Evolutionary conservation across 1,140 invertebrate genomes (phyloP), one percentile per base, ranked within the genome.

Genomic region (Drepana arcuata): DNA sequence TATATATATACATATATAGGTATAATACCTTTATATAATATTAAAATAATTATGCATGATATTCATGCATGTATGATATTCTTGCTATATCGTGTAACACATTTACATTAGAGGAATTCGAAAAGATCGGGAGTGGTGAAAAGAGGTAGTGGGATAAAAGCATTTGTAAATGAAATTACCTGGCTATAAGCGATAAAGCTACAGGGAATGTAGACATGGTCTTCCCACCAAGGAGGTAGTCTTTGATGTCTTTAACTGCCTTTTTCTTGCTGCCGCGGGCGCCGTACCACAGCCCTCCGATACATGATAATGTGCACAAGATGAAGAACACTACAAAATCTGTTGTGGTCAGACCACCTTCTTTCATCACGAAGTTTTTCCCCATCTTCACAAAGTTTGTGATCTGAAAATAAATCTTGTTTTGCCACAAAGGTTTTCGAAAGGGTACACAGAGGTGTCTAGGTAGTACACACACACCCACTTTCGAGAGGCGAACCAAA

Each of bases 161-260:
- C n/a, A n/a, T n/a, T n/a, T n/a, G n/a, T n/a, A n/a, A n/a, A n/a
- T n/a, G n/a, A 7, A 35, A 35, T 56, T 75, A 93, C 92, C 91
- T 93, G 24, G 91, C 91, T 52, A 94, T 87, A 14, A 95, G 80
- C 1, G 92, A 94, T 84, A 94, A 90, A n/a, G 92, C 88, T 13
- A 94, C 91, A 0, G 93, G 93, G 58, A 93, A 91, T 6, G 91
- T 87, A 34, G 88, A 87, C 82, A 94, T 86, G 35, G 88, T 86
- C 46, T 85, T 87, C 37, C 89, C 89, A 14, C 91, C 92, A 21
- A 93, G 86, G 38, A 93, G 79, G 71, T 93, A 93, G 56, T 92
- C 92, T 41, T 86, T 84, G 42, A 89, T 86, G 50, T 87, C 86
- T 32, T 85, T 83, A 25, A 78, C 60, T 1, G 69, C 70, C 57